A percentile compares a stretch with the other conserved stretches of the same genome.
Evolutionary conservation across 2,888 invertebrate species (phyloP).

Genomic region (Sycophila texana): DNA sequence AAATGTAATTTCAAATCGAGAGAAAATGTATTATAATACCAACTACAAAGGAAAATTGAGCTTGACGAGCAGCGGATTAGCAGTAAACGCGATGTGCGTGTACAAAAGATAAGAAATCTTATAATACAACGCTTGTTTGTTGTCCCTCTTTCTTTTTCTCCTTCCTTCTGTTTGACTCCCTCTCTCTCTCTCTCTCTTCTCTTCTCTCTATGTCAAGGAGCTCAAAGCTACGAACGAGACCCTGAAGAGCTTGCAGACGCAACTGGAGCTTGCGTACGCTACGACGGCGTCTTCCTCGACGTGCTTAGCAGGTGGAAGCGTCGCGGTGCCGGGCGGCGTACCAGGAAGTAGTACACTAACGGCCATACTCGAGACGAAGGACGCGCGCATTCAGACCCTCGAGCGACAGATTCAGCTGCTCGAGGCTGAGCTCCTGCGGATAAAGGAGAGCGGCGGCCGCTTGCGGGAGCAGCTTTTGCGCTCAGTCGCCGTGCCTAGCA

Average conservation of each 20-base stretch:
- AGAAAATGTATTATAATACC: too few species aligned
- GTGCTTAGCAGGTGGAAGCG: constrained; percentile 70
- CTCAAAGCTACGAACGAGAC: constrained; percentile 81
- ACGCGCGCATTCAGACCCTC: constrained; percentile 90
- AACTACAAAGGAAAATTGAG: background rate
- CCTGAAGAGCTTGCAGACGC: constrained; percentile 87
- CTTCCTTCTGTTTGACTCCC: constrained; percentile 16
- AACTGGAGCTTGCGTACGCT: constrained; percentile 85
- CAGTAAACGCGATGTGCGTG: constrained; percentile 2
- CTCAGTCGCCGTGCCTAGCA: constrained; percentile 68
- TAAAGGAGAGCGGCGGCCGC: constrained; percentile 76
- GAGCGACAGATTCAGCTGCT: constrained; percentile 89
- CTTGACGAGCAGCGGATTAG: constrained; percentile 30
- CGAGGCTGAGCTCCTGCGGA: constrained; percentile 85
- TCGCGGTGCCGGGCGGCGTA: constrained; percentile 75
- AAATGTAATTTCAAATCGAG: background rate
- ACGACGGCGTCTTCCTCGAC: constrained; percentile 77
- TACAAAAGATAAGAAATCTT: constrained; percentile 9
- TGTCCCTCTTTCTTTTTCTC: constrained; percentile 39
- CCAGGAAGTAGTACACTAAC: constrained; percentile 84
- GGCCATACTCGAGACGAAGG: constrained; percentile 90
- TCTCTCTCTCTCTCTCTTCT: constrained; percentile 25
- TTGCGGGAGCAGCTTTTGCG: constrained; percentile 71
- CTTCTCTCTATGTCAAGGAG: constrained; percentile 54
- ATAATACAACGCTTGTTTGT: constrained; percentile 54